Evolutionary conservation across 1,140 invertebrate species (phyloP).

Genomic region (Zophobas atratus): DNA sequence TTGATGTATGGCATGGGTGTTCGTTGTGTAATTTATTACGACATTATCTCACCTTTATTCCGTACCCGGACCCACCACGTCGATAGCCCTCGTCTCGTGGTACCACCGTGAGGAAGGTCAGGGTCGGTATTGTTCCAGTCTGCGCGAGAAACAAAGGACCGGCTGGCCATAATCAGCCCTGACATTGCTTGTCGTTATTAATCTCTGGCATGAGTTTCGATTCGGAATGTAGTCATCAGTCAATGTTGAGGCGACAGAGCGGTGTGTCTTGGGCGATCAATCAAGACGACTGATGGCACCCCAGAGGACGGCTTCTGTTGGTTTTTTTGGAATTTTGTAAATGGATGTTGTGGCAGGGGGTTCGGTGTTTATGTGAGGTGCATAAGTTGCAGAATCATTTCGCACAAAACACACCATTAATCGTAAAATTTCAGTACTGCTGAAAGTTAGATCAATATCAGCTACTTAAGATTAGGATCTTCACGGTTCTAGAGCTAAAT

Average conservation of each 20-base stretch:
- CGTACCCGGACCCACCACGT: conserved; percentile 26
- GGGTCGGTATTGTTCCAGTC: conserved; percentile 1
- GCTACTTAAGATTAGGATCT: no score
- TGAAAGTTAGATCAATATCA: no score
- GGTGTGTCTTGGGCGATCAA: conserved; percentile 8
- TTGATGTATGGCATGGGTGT: conserved; percentile 9
- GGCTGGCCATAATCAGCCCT: conserved; percentile 3
- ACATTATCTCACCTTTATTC: conserved; percentile 36
- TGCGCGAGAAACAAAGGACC: conserved; percentile 16
- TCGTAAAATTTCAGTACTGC: no score
- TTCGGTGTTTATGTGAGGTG: no score
- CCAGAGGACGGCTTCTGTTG: background rate
- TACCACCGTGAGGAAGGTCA: conserved; percentile 17
- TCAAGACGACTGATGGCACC: background rate
- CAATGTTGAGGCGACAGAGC: conserved; percentile 8
- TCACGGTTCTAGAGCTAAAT: no score
- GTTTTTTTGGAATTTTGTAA: background rate
- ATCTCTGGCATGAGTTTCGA: conserved; percentile 1
- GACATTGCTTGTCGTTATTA: conserved; percentile 1
- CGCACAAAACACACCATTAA: background rate
- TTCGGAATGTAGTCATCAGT: background rate
- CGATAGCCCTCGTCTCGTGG: background rate
- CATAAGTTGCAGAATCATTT: background rate
- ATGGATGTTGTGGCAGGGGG: background rate
- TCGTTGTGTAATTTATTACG: conserved; percentile 32